Base-by-base conservation (phyloP, 2,113 vertebrate genomes). In the Atlantisia rogersi region DNA sequence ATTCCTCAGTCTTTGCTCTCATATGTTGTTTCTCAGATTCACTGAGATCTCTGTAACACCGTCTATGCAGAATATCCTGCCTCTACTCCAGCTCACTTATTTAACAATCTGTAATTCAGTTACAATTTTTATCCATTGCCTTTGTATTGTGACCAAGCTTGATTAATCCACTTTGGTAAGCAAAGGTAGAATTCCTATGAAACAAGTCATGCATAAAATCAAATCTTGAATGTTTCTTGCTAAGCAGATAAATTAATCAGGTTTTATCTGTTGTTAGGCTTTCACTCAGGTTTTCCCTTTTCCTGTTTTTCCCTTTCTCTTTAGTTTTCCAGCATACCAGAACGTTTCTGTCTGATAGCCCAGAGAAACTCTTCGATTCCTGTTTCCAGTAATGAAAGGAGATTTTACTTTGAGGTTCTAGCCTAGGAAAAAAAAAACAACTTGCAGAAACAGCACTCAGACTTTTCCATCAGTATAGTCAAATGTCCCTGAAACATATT, bases 401-500 rank as follows among this genome's bases (percentile, higher is more conserved):
- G 31, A 78, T 86, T 21, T 67, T 65, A 48, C 20, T 82, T 44
- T 77, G 68, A 86, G 63, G 74, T 0, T 0, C 26, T 6, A 63
- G 22, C 6, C 50, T 67, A 31, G 39, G 16, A 21, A 83, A 78
- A 20, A 8, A 65, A 77, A 79, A 81, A 78, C 17, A 48, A 48
- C 50, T 82, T 58, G 46, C 56, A 88, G 85, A 88, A 94, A 42
- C 40, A 26, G 21, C n/a, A 18, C 79, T 75, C 4, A 0, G 74
- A 88, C 76, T 71, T 94, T 74, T 86, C 71, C 92, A 86, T 80
- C 68, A 60, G 64, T 39, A 55, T 55, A 94, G 86, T 86, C 64
- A 94, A 92, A 91, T 80, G 56, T n/a, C 76, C 52, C 86, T 70
- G 71, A 63, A 86, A 78, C 29, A 11, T 73, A 40, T 25, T 92